Conservation (phyloP, 64 coral and sea anemone genomes). For the Stichodactyla mertensii region DNA sequence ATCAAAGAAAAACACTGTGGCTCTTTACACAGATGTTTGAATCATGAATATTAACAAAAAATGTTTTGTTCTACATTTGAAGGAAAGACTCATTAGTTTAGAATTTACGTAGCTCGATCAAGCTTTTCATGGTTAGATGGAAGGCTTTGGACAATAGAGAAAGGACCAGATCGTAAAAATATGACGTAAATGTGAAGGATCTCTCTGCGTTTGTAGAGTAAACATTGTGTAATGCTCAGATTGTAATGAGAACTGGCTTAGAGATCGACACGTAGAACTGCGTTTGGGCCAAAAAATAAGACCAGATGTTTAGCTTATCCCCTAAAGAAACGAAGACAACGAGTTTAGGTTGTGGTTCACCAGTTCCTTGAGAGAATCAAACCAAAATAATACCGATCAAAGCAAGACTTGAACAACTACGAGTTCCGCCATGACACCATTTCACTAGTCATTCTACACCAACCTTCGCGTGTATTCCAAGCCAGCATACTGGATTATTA, state of each 20-base stretch:
- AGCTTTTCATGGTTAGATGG: neutral
- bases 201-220: neutral
- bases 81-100: neutral
- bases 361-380: neutral
- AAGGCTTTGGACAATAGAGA: neutral
- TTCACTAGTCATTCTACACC: constrained; percentile 3
- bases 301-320: neutral
- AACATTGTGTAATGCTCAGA: constrained; percentile 12
- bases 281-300: neutral
- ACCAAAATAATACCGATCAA: neutral
- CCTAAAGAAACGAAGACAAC: neutral
- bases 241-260: neutral
- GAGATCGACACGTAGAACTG: neutral
- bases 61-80: neutral
- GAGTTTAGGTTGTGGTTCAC: neutral
- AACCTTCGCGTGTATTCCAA: constrained; percentile 16
- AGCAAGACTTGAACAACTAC: neutral
- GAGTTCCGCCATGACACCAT: constrained; percentile 21
- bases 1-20: neutral
- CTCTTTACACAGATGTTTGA: constrained; percentile 4
- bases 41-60: constrained; percentile 8
- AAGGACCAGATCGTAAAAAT: neutral
- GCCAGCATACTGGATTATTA: neutral
- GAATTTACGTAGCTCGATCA: constrained; percentile 2
- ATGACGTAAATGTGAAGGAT: constrained; percentile 7